These are phyloP conservation scores for Melanocharis versteri DNA, from an alignment of 2,113 vertebrate species.

Conservation along the genomic window DNA sequence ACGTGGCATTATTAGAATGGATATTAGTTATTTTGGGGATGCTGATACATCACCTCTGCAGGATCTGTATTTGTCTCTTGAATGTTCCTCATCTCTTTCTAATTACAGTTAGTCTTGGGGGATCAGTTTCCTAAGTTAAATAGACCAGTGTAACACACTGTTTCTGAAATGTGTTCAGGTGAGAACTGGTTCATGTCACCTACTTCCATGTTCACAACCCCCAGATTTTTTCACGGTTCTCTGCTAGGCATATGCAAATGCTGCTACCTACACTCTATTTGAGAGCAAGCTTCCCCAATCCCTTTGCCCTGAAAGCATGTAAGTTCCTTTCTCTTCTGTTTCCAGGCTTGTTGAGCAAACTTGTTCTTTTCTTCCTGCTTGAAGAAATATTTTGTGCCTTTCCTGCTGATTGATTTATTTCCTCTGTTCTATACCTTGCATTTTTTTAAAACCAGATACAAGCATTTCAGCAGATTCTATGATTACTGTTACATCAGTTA, in stretches of 20 bases:
- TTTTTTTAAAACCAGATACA: neutral
- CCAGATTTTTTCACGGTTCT: neutral
- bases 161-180: neutral
- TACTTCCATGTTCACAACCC: neutral
- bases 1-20: conserved; percentile 57
- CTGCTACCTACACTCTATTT: neutral
- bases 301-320: neutral
- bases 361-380: neutral
- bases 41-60: conserved; percentile 50
- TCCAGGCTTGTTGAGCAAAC: neutral
- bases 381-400: neutral
- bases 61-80: conserved; percentile 63
- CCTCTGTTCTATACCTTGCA: neutral
- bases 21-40: conserved; percentile 72
- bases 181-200: neutral
- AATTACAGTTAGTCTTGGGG: conserved; percentile 65
- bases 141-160: neutral
- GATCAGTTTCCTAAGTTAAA: conserved; percentile 11
- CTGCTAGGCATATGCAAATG: neutral
- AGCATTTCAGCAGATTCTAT: neutral
- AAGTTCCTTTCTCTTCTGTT: neutral
- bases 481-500: neutral
- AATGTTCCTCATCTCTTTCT: conserved; percentile 36
- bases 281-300: neutral
- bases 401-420: neutral